Base-by-base conservation (phyloP, 2,113 vertebrate genomes). In the Corvus moneduloides region DNA sequence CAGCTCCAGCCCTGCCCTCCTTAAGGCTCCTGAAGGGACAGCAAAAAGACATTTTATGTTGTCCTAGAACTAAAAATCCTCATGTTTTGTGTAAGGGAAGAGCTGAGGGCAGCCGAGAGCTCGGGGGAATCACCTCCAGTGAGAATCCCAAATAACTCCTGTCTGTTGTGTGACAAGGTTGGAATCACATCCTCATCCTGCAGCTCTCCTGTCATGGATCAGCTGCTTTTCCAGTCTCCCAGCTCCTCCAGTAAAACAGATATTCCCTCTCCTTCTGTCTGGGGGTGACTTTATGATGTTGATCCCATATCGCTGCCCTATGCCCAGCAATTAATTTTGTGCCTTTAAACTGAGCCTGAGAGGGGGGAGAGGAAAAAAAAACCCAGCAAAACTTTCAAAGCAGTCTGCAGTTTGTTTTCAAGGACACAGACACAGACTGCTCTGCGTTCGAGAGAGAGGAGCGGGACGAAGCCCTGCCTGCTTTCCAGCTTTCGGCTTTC, bases 41-140 rank as follows among this genome's bases (percentile, higher is more conserved):
- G 54, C 39, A 61, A 7, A 39, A 54, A 8, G 28, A 14, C 17
- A 41, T 17, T 21, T 10, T 19, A 5, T 44, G 30, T 33, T 24
- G 11, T 54, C 23, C 54, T 6, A 26, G 64, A 16, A 43, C 59
- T 39, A 18, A 41, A 84, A 91, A 61, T 41, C 56, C 22, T 71
- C 1, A 0, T 7, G 1, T 58, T 62, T 37, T 23, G 26, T 15
- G 23, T 4, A 35, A 35, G 21, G 10, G 58, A 37, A 37, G 35
- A 55, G 48, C n/a, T n/a, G 26, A 35, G 0, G 0, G 26, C 10
- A 58, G 54, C 48, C 0, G 12, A 78, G 51, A 48, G 18, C 16
- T 79, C 1, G 0, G 17, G 16, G 32, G 39, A 71, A 75, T 13
- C 32, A 43, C 44, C 11, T 5, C 41, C 51, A n/a, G 10, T 7